Evolutionary conservation across 2,797 vertebrate species (phyloP), one percentile per base, ranked within the genome.

Genomic region (Ciconia nigra): DNA sequence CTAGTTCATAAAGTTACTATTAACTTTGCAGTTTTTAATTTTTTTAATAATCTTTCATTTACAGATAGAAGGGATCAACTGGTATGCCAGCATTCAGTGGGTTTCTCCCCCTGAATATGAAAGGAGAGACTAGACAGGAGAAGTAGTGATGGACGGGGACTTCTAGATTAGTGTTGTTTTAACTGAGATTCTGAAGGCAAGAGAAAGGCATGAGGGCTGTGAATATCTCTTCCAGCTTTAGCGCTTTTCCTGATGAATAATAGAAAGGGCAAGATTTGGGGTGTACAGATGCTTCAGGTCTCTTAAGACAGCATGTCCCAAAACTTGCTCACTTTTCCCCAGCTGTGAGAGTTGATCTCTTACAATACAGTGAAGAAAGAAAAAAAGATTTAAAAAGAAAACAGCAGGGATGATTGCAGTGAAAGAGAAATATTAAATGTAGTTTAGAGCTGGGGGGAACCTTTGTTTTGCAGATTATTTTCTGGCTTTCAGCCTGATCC

Each of bases 391-490:
- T 67, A 39, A 76, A 79, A 96, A 85, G 21, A 80, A 89, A 87
- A 47, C 57, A 83, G 42, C 22, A 58, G 78, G 49, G 63, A 74
- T 83, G 67, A 78, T 74, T 90, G 78, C 65, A 92, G 37, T 44
- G 33, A 73, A 94, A 90, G 51, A 94, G 73, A 92, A 96, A 85
- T 85, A 93, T 58, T 89, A 83, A 89, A 94, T 83, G 62, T 55
- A 81, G 90, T 92, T 92, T 88, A 87, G 93, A 93, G 87, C 90
- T 95, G 46, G 92, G 87, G 74, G 57, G 42, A 89, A 83, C 76
- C 92, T 97, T 96, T 96, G 94, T 96, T 94, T 94, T 94, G 86
- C 81, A 71, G 63, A 92, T 95, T 89, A 73, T 89, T 87, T 96
- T 95, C 91, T 97, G 97, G 89, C 94, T 17, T 91, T 90, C 61